Evolutionary conservation across 2,888 invertebrate genomes (phyloP).

Genomic region (Cinara cedri): DNA sequence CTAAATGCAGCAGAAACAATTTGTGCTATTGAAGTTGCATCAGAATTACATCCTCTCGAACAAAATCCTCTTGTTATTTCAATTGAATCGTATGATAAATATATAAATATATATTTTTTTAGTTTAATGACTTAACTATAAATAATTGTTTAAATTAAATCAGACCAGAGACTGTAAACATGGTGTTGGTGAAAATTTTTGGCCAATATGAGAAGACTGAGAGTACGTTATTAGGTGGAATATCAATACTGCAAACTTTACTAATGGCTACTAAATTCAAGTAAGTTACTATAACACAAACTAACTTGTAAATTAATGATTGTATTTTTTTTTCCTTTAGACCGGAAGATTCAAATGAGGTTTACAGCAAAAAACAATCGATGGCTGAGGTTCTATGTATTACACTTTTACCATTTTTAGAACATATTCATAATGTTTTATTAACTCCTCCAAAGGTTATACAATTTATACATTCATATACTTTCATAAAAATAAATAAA

Average conservation of each 20-base stretch:
- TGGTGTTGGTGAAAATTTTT: slow-evolving; percentile 78
- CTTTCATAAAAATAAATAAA: not conserved
- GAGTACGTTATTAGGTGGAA: slow-evolving; percentile 79
- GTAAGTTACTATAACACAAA: slow-evolving; percentile 61
- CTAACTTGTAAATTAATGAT: not conserved
- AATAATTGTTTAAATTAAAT: slow-evolving; percentile 1
- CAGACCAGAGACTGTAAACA: slow-evolving; percentile 71
- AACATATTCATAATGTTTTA: slow-evolving; percentile 54
- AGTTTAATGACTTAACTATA: not conserved
- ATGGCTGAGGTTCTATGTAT: slow-evolving; percentile 48
- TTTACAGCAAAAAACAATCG: slow-evolving; percentile 32
- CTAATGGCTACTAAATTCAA: slow-evolving; percentile 67
- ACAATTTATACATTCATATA: not conserved
- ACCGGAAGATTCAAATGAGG: slow-evolving; percentile 36
- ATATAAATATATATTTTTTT: too few relatives aligned
- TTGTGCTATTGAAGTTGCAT: slow-evolving; percentile 51
- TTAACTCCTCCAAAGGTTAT: slow-evolving; percentile 41
- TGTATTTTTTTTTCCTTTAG: slow-evolving; percentile 4
- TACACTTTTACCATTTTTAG: slow-evolving; percentile 54
- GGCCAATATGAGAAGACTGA: slow-evolving; percentile 69
- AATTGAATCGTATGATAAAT: slow-evolving; percentile 55
- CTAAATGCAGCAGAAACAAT: slow-evolving; percentile 55
- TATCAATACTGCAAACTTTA: slow-evolving; percentile 78
- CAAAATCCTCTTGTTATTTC: slow-evolving; percentile 47
- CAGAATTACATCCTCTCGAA: slow-evolving; percentile 44